Evolutionary conservation across 2,797 vertebrate species (phyloP).

Genomic region (Cossypha niveicapilla): DNA sequence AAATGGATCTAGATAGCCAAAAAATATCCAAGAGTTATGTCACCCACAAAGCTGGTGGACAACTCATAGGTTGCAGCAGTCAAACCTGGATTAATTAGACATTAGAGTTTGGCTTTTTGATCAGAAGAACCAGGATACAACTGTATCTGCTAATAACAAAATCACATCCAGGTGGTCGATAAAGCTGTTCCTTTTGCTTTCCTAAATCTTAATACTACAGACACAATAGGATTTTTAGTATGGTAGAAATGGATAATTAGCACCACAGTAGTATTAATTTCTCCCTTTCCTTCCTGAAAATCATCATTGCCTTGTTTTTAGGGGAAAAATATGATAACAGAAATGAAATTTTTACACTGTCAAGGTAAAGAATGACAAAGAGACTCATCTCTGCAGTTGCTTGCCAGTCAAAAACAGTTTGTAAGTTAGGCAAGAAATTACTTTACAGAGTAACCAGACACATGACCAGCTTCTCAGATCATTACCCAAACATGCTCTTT

Average conservation of each 20-base stretch:
- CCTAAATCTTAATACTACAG: not conserved
- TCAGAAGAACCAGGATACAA: not conserved
- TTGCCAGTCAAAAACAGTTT: not conserved
- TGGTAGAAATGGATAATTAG: not conserved
- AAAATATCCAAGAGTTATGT: not conserved
- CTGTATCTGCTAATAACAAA: not conserved
- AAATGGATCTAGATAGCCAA: not conserved
- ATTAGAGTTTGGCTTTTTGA: not conserved
- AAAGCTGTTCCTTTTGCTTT: not conserved
- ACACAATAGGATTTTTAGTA: not conserved
- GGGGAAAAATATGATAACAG: not conserved
- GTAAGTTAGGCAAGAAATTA: not conserved
- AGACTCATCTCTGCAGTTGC: not conserved
- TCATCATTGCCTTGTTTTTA: not conserved
- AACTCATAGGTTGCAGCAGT: not conserved
- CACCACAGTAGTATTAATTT: not conserved
- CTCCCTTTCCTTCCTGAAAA: not conserved
- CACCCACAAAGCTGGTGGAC: fast-evolving
- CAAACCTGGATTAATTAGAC: not conserved
- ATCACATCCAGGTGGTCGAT: not conserved
- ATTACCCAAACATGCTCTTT: not conserved
- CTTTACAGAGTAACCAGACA: not conserved
- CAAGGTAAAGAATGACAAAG: not conserved
- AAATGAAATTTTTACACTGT: not conserved
- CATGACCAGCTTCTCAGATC: not conserved